Percentiles rank a stretch among this genome's conserved stretches.
phyloP scores from a whole-genome alignment of 2,797 vertebrate species.

The Allobates femoralis region DNA sequence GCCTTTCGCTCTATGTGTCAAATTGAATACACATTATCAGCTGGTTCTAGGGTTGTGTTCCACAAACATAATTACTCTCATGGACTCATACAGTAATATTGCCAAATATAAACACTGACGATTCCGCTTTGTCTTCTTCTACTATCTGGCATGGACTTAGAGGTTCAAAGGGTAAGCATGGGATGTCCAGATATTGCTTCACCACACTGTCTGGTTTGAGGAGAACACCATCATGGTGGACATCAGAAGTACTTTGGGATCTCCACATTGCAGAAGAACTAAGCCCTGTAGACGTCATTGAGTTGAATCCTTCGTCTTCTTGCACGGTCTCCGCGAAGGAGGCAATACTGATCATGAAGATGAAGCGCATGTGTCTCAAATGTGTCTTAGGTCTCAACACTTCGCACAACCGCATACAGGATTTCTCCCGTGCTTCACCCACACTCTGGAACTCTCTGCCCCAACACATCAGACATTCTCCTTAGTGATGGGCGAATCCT shows the following conservation, averaged over 20 bases:
- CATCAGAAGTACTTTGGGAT: constrained; percentile 30
- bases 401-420: no score
- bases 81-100: constrained; percentile 44
- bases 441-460: no score
- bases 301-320: constrained; percentile 30
- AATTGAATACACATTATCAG: background rate
- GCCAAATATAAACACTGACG: constrained; percentile 50
- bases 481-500: no score
- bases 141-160: constrained; percentile 10
- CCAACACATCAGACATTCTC: no score
- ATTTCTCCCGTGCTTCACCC: no score
- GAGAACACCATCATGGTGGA: constrained; percentile 1
- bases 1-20: constrained; percentile 55
- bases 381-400: background rate
- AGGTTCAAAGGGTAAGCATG: constrained; percentile 26
- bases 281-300: background rate
- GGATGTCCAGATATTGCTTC: constrained; percentile 20
- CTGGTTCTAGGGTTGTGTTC: background rate
- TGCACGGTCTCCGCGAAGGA: constrained; percentile 41
- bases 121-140: constrained; percentile 28
- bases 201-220: background rate
- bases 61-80: constrained; percentile 16
- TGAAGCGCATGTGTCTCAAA: background rate
- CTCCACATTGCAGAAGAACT: constrained; percentile 7
- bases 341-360: constrained; percentile 6